Base-by-base conservation (phyloP, 1,140 invertebrate genomes). In the Macrobrachium nipponense region DNA sequence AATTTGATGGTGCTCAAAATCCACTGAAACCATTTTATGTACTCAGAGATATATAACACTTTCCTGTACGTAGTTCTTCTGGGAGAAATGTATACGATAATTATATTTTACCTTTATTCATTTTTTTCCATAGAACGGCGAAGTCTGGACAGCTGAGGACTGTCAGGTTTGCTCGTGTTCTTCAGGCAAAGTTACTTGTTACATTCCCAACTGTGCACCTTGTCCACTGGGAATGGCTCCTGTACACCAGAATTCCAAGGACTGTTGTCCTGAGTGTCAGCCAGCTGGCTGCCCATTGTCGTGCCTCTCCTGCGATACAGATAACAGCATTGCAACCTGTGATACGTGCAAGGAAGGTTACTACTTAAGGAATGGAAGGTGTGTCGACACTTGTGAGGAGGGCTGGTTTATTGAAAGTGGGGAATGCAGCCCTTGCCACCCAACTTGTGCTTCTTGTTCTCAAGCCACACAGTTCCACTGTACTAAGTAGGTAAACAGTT, bases 251-350 rank as follows among this genome's bases (percentile, higher is more conserved):
- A 61, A 43, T 12, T 20, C 68, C 20, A 62, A 61, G 11, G 76
- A 86, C 18, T 86, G 84, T 59, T 86, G 84, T 17, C 84, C 68
- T n/a, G 64, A 70, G 51, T 86, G 84, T 60, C 77, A 86, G 17
- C 66, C 68, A 12, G 15, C 80, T 17, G 51, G 66, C 17, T 86
- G 84, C 43, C 58, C 76, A 18, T 14, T 17, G 18, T 10, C 58
- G 44, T 86, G 84, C 20, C 60, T 64, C 18, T 44, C 60, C 6
- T 86, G 84, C 60, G 7, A 27, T 81, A 36, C 68, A 36, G 20
- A n/a, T 51, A 27, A 14, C 6, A n/a, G 59, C 23, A 23, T 60
- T 44, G 20, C 51, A 44, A 51, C 43, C 11, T 86, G 84, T 62
- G 51, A 43, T 27, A 43, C 61, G 4, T 86, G 84, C 51, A 43